Evolutionary conservation across 2,888 invertebrate species (phyloP).

Genomic region (Ornithoptera alexandrae): DNA sequence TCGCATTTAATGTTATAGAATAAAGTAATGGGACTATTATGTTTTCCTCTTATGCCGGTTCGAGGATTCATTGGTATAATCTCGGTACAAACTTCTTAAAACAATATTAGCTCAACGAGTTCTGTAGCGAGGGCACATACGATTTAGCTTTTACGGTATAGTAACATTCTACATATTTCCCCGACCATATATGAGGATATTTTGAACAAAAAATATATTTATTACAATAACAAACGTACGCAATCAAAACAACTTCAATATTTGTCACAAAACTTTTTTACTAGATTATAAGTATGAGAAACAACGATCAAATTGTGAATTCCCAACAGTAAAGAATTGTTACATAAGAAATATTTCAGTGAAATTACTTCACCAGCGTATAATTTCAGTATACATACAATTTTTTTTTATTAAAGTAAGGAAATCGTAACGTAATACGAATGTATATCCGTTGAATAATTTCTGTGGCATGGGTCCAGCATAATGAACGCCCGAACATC

Average conservation of each 20-base stretch:
- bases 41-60: conserved; percentile 3
- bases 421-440: conserved; percentile 3
- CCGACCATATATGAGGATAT: background rate
- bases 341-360: too few species aligned
- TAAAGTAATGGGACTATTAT: background rate
- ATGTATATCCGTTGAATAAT: conserved; percentile 16
- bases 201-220: background rate
- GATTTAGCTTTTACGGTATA: background rate
- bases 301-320: too few species aligned
- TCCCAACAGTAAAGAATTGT: too few species aligned
- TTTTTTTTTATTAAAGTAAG: background rate
- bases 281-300: too few species aligned
- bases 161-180: background rate
- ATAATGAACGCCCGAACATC: conserved; percentile 45
- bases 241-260: too few species aligned
- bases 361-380: too few species aligned
- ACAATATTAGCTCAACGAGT: conserved; percentile 5
- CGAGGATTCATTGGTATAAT: background rate
- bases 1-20: background rate
- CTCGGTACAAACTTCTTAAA: conserved; percentile 6
- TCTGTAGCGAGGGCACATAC: background rate
- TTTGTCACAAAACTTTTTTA: too few species aligned
- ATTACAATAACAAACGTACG: background rate
- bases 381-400: too few species aligned
- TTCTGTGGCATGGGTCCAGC: conserved; percentile 54